These are phyloP conservation scores for Pantelozetes paolii DNA, from an alignment of 2,888 invertebrate species.

Conservation along the genomic window DNA sequence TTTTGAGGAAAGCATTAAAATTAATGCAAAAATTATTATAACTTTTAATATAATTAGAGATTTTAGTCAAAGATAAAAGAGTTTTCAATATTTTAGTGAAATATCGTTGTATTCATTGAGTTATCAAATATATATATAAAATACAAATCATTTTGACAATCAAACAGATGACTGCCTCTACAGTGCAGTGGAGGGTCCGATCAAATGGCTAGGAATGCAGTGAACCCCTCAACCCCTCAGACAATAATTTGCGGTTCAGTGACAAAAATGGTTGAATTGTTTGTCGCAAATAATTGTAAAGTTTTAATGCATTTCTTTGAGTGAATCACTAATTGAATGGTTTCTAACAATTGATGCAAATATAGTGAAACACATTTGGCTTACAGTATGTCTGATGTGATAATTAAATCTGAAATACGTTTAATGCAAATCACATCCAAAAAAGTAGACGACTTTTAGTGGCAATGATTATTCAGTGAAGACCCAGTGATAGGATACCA, in stretches of 20 bases:
- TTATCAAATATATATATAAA: neutral
- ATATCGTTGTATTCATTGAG: neutral
- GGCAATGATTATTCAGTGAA: neutral
- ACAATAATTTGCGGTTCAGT: neutral
- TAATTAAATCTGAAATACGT: neutral
- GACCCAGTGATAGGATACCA: neutral
- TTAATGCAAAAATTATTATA: neutral
- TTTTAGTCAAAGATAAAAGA: neutral
- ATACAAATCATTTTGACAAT: neutral
- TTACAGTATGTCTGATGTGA: conserved; percentile 6
- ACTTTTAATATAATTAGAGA: neutral
- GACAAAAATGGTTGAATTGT: neutral
- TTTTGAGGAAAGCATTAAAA: neutral
- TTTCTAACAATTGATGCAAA: neutral
- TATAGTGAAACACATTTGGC: conserved; percentile 3
- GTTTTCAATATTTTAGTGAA: neutral
- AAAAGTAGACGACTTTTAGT: neutral
- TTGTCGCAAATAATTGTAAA: neutral
- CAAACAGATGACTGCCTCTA: neutral
- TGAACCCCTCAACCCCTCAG: neutral
- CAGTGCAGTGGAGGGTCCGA: neutral
- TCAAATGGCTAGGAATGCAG: neutral
- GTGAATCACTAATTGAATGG: neutral
- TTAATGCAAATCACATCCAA: neutral
- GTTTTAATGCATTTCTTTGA: neutral